Evolutionary conservation across 2,113 vertebrate genomes (phyloP), one percentile per base, ranked within the genome.

Genomic region (Syngnathoides biaculeatus): DNA sequence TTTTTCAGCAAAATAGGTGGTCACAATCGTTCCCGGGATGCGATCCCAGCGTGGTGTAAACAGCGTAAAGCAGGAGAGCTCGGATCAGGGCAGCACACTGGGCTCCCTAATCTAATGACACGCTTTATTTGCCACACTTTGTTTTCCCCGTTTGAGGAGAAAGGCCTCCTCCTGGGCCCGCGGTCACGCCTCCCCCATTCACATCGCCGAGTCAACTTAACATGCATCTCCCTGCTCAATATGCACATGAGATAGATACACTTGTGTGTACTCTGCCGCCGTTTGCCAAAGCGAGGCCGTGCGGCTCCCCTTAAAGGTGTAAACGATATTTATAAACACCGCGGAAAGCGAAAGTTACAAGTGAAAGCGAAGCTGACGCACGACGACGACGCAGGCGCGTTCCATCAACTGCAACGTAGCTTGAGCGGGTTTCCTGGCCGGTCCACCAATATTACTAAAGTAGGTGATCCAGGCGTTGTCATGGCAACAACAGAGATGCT

Each of bases 71-170:
- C 45, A 43, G 42, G 43, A 10, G 26, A 75, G 69, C 47, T n/a
- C 60, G 60, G 72, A 69, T 72, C 78, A 39, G 81, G 56, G 74
- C 82, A 79, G 76, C 80, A 92, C 91, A 76, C 91, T 88, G 90
- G 78, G 73, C 80, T 80, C 92, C 92, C 91, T 98, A 96, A 98
- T 98, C 95, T 94, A 95, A 98, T 98, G 96, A 96, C 93, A 95
- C 95, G 94, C 95, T 95, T 96, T 97, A 97, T 97, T 98, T 96
- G 93, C 91, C 77, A 85, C 93, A 95, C 95, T 98, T 98, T 97
- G 95, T 95, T 96, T 57, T 96, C 93, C 93, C 95, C 95, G 94
- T 96, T 94, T 94, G 91, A 85, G 87, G 94, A 94, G 91, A 94
- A 94, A 94, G 90, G 90, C 90, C 90, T 79, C 86, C 90, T 91